These are phyloP conservation scores for Poecile montanus DNA, from an alignment of 2,797 vertebrate genomes.

Conservation along the genomic window DNA sequence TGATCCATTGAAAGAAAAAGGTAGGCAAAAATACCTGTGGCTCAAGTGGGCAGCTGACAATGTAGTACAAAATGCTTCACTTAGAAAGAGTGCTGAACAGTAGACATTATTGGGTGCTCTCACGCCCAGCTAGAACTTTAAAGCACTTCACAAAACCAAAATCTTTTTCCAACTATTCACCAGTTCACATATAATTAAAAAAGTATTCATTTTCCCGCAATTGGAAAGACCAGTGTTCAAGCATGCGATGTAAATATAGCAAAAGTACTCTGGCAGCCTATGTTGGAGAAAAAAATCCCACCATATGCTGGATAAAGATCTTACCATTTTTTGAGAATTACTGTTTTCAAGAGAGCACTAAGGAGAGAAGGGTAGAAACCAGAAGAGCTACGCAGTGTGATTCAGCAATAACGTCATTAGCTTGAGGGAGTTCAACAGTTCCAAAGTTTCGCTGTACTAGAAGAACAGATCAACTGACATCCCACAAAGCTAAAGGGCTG, in stretches of 20 bases:
- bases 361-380: background rate
- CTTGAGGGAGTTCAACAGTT: background rate
- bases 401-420: background rate
- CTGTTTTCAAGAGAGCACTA: background rate
- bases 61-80: rapidly evolving
- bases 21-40: background rate
- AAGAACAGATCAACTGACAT: background rate
- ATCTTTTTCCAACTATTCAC: background rate
- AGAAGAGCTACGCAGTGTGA: background rate
- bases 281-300: background rate
- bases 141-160: background rate
- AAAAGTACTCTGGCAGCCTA: background rate
- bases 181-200: background rate
- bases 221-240: background rate
- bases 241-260: background rate
- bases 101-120: background rate
- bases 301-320: background rate
- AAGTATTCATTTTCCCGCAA: background rate
- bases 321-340: background rate
- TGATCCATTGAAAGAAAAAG: background rate
- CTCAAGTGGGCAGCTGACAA: background rate
- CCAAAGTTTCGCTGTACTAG: background rate
- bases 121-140: background rate
- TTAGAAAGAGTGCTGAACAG: background rate
- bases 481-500: background rate